Evolutionary conservation across 2,888 invertebrate species (phyloP), one percentile per base, ranked within the genome.

Genomic region (Nasonia oneida): DNA sequence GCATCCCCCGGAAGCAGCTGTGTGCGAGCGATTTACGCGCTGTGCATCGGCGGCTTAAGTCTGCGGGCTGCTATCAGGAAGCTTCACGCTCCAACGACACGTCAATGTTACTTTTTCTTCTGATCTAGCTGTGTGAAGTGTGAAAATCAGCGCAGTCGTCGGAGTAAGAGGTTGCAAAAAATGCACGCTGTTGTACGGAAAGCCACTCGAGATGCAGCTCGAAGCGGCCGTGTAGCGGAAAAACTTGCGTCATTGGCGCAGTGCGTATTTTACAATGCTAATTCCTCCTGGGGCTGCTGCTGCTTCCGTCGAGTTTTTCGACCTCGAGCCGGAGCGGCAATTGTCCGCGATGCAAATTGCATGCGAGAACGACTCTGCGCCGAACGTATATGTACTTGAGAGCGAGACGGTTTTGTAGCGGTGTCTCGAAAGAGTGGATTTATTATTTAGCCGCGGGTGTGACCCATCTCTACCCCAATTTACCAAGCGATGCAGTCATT

Each of bases 231-330:
- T 47, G 64, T 1, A 8, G 64, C 8, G 29, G 4, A 37, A 37
- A 37, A 37, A 37, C 47, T 83, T 83, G 83, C 83, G 83, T 78
- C 83, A 83, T 83, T 77, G 77, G 70, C 70, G 83, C 83, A 57
- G 70, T 83, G 71, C 76, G 53, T 29, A 67, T 57, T 81, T 86
- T 75, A 77, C 77, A 86, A 84, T 84, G 86, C 81, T 84, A 77
- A 86, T 86, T 84, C 64, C 14, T 77, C 15, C 71, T 3, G 39
- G 10, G n/a, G 29, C 23, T 70, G 64, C 15, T 42, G 53, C 67
- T 50, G 71, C 23, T 23, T 39, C 15, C 37, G 39, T 12, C 33
- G 76, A 71, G 78, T 85, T 85, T 85, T 81, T 85, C 82, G 78
- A 78, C 85, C 85, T 82, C 85, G 53, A 57, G 14, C 10, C 18